Conservation (phyloP, 2,113 vertebrate genomes). For the Mesoclemmys tuberculata region DNA sequence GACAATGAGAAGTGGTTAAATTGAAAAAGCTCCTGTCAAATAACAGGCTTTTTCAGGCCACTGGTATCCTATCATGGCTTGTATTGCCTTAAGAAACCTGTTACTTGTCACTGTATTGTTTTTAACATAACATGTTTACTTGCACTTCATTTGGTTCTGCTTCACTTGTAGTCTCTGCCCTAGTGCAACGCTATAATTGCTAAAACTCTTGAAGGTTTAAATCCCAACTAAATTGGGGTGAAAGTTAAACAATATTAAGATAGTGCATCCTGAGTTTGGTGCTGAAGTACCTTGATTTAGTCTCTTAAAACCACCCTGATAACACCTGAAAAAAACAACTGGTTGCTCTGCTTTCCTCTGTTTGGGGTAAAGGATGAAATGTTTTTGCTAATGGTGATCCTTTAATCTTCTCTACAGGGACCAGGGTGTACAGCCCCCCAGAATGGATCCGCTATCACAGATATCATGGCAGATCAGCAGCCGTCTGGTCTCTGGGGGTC, state of each 20-base stretch:
- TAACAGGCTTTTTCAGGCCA: no score
- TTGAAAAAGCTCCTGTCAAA: not conserved
- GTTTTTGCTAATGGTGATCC: not conserved
- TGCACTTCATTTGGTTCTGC: not conserved
- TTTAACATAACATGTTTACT: not conserved
- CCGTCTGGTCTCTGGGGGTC: conserved; percentile 93
- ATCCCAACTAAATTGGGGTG: not conserved
- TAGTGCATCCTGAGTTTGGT: not conserved
- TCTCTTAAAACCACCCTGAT: not conserved
- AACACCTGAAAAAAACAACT: not conserved
- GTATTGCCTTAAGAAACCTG: no score
- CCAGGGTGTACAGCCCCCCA: conserved; percentile 92
- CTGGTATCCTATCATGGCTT: no score
- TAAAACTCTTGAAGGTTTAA: not conserved
- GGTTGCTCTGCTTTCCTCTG: not conserved
- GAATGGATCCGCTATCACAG: conserved; percentile 94
- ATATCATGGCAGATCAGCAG: conserved; percentile 90
- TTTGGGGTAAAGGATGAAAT: not conserved
- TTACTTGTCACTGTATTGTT: no score
- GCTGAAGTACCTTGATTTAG: not conserved
- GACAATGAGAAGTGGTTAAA: not conserved
- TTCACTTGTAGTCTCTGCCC: not conserved
- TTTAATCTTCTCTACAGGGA: conserved; percentile 74
- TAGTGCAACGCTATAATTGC: no score
- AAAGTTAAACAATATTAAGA: not conserved